A percentile compares a stretch with the other conserved stretches of the same genome.
Conservation (phyloP, 2,113 vertebrate species). For the Monopterus albus region DNA sequence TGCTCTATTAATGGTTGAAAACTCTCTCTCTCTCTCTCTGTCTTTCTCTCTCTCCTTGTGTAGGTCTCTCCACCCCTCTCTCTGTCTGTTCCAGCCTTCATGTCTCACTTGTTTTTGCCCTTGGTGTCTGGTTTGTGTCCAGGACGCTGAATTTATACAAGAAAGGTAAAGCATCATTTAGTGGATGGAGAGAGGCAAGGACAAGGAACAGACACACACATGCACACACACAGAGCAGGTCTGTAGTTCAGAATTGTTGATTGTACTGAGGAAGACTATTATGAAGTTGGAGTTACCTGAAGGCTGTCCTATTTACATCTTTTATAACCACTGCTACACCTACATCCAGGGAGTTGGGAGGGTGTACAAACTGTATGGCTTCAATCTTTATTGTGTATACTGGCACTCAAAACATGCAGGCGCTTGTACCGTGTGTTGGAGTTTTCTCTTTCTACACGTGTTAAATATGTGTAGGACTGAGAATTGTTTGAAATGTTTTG, state of each 20-base stretch:
- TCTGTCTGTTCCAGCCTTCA: conserved; percentile 19
- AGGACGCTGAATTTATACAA: conserved; percentile 41
- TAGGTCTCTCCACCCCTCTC: conserved; percentile 14
- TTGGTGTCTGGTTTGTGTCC: conserved; percentile 52
- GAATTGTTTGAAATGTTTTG: too few species aligned
- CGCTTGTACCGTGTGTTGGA: too few species aligned
- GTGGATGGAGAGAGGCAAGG: conserved; percentile 29
- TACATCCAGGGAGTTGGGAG: too few species aligned
- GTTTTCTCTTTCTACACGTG: too few species aligned
- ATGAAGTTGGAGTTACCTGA: too few species aligned
- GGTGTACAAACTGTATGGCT: too few species aligned
- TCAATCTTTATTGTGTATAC: too few species aligned
- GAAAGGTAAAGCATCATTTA: conserved; percentile 30
- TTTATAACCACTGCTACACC: background rate
- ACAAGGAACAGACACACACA: background rate
- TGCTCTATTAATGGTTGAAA: conserved; percentile 70
- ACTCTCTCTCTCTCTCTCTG: conserved; percentile 32
- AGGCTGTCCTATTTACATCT: too few species aligned
- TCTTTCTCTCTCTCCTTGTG: background rate
- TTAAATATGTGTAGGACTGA: too few species aligned
- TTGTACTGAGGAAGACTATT: too few species aligned
- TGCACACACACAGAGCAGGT: background rate
- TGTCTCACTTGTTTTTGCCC: conserved; percentile 23
- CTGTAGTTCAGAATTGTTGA: background rate
- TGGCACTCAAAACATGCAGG: too few species aligned